These are phyloP conservation scores for Galleria mellonella DNA, from an alignment of 1,140 invertebrate species.

Conservation along the genomic window DNA sequence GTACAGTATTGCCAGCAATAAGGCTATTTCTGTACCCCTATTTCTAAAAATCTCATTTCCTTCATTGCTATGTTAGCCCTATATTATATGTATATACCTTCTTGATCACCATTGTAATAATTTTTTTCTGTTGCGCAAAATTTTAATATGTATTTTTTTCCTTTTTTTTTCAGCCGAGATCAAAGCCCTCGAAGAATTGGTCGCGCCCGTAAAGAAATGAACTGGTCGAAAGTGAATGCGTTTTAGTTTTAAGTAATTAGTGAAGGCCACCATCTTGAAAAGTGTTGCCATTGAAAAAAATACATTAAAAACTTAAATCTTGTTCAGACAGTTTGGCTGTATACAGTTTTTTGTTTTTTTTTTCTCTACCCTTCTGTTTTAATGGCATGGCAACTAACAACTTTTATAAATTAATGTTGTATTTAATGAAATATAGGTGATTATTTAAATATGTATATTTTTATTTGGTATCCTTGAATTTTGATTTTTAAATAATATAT, in stretches of 20 bases:
- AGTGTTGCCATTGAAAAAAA: conserved; percentile 23
- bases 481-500: not conserved
- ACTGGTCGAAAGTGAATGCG: conserved; percentile 3
- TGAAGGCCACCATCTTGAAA: conserved; percentile 20
- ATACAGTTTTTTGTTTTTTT: too few species aligned
- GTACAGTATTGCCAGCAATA: too few species aligned
- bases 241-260: conserved; percentile 34
- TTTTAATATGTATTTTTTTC: not conserved
- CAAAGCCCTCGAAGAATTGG: conserved; percentile 46
- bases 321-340: too few species aligned
- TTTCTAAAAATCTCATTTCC: too few species aligned
- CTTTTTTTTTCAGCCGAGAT: conserved; percentile 43
- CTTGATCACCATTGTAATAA: too few species aligned
- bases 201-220: conserved; percentile 28
- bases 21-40: too few species aligned
- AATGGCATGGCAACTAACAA: conserved; percentile 22
- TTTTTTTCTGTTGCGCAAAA: too few species aligned
- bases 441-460: conserved; percentile 5
- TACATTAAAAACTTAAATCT: not conserved
- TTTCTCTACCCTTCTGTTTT: not conserved
- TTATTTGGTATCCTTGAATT: not conserved
- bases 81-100: too few species aligned
- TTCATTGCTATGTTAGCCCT: too few species aligned
- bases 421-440: conserved; percentile 40
- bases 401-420: conserved; percentile 26